phyloP scores from a whole-genome alignment of 1,140 invertebrate species.

The Marisa cornuarietis region DNA sequence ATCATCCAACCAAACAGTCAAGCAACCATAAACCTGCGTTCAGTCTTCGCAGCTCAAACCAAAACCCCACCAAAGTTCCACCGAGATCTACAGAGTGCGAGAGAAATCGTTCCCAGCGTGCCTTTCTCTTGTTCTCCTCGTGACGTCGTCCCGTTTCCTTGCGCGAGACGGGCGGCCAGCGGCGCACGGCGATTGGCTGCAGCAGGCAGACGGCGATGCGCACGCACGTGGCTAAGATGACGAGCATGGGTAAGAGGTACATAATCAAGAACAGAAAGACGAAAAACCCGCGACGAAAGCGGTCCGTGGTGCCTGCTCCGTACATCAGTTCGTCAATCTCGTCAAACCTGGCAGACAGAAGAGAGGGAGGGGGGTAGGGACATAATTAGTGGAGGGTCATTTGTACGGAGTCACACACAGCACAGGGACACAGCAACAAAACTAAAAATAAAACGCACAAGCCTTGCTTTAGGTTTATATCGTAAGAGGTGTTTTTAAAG shows the following conservation, averaged over 20 bases:
- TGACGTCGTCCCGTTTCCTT: slow-evolving; percentile 46
- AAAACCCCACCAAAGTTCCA: too few species aligned
- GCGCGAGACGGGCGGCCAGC: slow-evolving; percentile 29
- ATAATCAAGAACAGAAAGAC: slow-evolving; percentile 66
- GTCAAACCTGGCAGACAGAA: slow-evolving; percentile 43
- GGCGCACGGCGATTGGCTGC: slow-evolving; percentile 46
- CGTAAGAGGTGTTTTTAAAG: too few species aligned
- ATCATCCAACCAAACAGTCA: too few species aligned
- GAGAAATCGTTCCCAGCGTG: slow-evolving; percentile 10
- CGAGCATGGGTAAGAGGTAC: slow-evolving; percentile 65
- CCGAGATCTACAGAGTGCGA: too few species aligned
- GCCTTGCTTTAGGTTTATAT: too few species aligned
- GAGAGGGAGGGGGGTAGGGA: too few species aligned
- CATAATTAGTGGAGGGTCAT: too few species aligned
- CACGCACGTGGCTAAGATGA: slow-evolving; percentile 66
- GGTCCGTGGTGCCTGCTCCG: slow-evolving; percentile 35
- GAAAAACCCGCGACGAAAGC: slow-evolving; percentile 65
- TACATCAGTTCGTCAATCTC: slow-evolving; percentile 52
- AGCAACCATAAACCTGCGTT: too few species aligned
- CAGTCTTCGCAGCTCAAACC: too few species aligned
- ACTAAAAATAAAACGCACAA: not conserved
- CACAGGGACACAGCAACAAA: not conserved
- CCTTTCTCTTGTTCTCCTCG: slow-evolving; percentile 61
- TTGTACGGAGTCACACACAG: not conserved
- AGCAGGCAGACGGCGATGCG: slow-evolving; percentile 65